Percentiles rank a stretch among this genome's conserved stretches.
Conservation (phyloP, 2,113 vertebrate species). For the Hystrix cristata region DNA sequence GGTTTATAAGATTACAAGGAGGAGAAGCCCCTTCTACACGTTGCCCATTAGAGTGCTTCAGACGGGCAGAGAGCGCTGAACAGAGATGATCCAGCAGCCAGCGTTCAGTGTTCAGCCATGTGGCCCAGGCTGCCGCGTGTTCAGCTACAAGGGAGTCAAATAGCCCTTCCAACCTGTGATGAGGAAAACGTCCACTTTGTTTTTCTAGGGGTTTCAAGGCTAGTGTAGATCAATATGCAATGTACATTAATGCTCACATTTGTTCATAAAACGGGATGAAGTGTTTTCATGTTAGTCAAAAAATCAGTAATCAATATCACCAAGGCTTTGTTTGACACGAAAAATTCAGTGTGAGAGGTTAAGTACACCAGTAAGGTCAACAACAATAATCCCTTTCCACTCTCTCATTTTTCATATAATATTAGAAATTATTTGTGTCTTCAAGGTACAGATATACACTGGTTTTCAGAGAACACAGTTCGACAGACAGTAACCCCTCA, state of each 20-base stretch:
- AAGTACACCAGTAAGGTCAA: background rate
- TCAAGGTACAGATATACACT: background rate
- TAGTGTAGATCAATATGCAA: background rate
- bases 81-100: background rate
- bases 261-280: constrained; percentile 24
- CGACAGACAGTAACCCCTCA: background rate
- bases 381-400: background rate
- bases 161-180: background rate
- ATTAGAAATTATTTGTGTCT: constrained; percentile 13
- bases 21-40: background rate
- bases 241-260: background rate
- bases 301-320: background rate
- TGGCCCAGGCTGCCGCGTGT: background rate
- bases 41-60: background rate
- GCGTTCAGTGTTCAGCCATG: background rate
- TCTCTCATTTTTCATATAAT: background rate
- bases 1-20: background rate
- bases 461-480: background rate
- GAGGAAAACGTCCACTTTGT: background rate
- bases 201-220: background rate
- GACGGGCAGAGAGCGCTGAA: background rate
- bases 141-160: background rate
- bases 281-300: constrained; percentile 28
- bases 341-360: background rate
- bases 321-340: background rate